phyloP scores from a whole-genome alignment of 2,888 invertebrate species.

The Drosophila atripex region DNA sequence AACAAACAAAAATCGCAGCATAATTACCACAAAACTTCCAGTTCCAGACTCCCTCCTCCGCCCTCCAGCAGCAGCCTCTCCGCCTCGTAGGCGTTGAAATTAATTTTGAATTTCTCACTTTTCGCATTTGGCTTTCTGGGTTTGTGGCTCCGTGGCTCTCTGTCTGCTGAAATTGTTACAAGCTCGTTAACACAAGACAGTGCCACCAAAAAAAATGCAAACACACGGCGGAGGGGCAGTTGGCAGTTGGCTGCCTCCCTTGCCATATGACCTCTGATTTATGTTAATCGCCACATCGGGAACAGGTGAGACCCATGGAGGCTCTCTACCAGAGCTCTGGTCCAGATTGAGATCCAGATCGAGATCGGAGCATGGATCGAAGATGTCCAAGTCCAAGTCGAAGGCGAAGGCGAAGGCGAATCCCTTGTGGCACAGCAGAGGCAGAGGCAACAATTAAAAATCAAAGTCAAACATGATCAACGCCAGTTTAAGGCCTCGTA shows the following conservation, averaged over 20 bases:
- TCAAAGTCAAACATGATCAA: constrained; percentile 84
- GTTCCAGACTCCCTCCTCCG: constrained; percentile 21
- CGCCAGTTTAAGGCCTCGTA: constrained; percentile 78
- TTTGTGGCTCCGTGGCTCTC: constrained; percentile 35
- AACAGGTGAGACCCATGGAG: constrained; percentile 73
- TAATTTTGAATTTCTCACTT: constrained; percentile 80
- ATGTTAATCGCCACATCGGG: constrained; percentile 66
- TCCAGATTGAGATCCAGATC: constrained; percentile 30
- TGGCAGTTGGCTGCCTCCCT: constrained; percentile 27
- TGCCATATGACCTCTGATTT: constrained; percentile 75
- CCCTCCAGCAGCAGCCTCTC: constrained; percentile 13
- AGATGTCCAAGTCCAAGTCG: background rate
- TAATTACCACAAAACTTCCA: constrained; percentile 59
- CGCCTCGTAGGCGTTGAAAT: constrained; percentile 81
- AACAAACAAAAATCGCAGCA: constrained; percentile 43
- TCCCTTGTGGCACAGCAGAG: constrained; percentile 36
- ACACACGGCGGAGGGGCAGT: constrained; percentile 12
- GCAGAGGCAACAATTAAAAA: constrained; percentile 83
- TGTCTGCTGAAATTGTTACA: constrained; percentile 80
- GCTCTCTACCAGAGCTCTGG: constrained; percentile 5
- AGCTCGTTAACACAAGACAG: constrained; percentile 81
- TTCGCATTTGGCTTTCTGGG: constrained; percentile 58
- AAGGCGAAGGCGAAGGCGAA: constrained; percentile 30
- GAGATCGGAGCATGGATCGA: constrained; percentile 23
- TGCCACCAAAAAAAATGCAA: constrained; percentile 61